These are phyloP conservation scores for Numida meleagris DNA, from an alignment of 2,113 vertebrate genomes.

Conservation along the genomic window DNA sequence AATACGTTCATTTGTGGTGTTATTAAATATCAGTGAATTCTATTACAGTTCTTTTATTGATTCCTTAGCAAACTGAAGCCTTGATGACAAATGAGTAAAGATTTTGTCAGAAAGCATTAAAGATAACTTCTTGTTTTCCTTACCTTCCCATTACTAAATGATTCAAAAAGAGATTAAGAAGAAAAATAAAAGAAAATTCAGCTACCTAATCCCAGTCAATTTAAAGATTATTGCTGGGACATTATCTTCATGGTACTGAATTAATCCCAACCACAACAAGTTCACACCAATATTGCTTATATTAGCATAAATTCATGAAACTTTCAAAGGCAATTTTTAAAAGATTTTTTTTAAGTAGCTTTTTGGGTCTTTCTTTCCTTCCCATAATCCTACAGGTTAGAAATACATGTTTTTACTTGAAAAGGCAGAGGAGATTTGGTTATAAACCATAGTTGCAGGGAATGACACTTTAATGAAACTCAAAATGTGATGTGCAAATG, in stretches of 20 bases:
- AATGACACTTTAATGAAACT: not conserved
- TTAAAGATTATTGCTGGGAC: not conserved
- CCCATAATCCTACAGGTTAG: not conserved
- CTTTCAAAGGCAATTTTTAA: not conserved
- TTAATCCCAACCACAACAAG: not conserved
- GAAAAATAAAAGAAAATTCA: not conserved
- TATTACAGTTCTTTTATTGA: not conserved
- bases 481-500: not conserved
- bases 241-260: not conserved
- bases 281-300: not conserved
- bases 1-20: not conserved
- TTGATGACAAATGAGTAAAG: not conserved
- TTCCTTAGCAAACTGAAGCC: not conserved
- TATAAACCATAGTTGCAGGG: not conserved
- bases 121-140: not conserved
- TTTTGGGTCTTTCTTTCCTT: not conserved
- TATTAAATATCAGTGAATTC: not conserved
- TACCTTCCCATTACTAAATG: not conserved
- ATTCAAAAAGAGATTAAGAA: not conserved
- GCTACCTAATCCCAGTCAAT: not conserved
- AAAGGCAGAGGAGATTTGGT: not conserved
- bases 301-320: not conserved
- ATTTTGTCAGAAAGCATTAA: not conserved
- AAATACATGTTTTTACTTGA: not conserved
- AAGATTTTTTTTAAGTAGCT: too few relatives aligned